phyloP scores from a whole-genome alignment of 1,140 invertebrate genomes.

The Diabrotica undecimpunctata region DNA sequence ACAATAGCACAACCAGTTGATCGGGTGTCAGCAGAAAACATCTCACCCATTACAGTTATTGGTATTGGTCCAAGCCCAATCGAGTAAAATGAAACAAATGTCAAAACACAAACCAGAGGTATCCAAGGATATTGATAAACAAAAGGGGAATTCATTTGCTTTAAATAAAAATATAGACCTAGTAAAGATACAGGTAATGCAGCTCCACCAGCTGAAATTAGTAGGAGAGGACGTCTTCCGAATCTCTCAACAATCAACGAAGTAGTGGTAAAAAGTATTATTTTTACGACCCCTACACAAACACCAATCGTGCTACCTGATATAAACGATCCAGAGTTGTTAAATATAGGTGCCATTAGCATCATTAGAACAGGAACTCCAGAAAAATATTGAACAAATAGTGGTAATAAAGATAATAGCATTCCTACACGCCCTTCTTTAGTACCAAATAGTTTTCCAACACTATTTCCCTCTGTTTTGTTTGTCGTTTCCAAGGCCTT shows the following conservation, averaged over 20 bases:
- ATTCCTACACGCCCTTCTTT: slow-evolving; percentile 60
- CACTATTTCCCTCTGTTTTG: slow-evolving; percentile 50
- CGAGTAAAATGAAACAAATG: slow-evolving; percentile 67
- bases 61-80: slow-evolving; percentile 78
- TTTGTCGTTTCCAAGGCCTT: slow-evolving; percentile 52
- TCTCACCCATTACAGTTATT: slow-evolving; percentile 81
- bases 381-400: slow-evolving; percentile 71
- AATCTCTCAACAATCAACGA: slow-evolving; percentile 62
- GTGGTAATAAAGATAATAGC: slow-evolving; percentile 65
- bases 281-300: slow-evolving; percentile 72
- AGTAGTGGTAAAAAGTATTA: slow-evolving; percentile 65
- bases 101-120: slow-evolving; percentile 61
- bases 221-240: slow-evolving; percentile 68
- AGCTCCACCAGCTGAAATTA: slow-evolving; percentile 67
- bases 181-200: slow-evolving; percentile 49
- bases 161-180: slow-evolving; percentile 63
- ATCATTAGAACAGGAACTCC: slow-evolving; percentile 54
- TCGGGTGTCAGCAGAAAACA: slow-evolving; percentile 74
- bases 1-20: slow-evolving; percentile 70
- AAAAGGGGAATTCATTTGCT: slow-evolving; percentile 48
- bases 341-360: slow-evolving; percentile 1
- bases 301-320: slow-evolving; percentile 73
- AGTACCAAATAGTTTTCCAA: slow-evolving; percentile 57
- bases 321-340: not conserved
- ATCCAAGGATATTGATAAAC: slow-evolving; percentile 56